phyloP scores from a whole-genome alignment of 2,113 vertebrate species.

The Clinocottus analis region DNA sequence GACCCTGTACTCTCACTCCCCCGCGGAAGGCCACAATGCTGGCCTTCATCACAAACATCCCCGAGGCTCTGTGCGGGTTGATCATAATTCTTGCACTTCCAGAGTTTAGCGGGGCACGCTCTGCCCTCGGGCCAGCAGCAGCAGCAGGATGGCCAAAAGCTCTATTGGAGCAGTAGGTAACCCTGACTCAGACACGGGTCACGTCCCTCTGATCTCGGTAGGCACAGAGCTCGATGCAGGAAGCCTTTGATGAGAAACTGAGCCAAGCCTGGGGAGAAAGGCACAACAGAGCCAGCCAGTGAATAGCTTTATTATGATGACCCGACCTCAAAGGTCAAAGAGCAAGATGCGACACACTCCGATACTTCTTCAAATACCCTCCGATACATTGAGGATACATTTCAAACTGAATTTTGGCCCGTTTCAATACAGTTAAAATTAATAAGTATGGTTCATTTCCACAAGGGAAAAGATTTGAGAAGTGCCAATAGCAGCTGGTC shows the following conservation, averaged over 20 bases:
- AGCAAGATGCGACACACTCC: constrained; percentile 63
- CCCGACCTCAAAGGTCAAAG: constrained; percentile 72
- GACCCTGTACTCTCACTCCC: constrained; percentile 55
- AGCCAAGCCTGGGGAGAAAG: constrained; percentile 48
- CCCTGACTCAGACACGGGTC: constrained; percentile 67
- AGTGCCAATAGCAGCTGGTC: not conserved
- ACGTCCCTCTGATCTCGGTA: constrained; percentile 63
- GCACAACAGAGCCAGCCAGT: constrained; percentile 30
- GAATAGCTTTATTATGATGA: constrained; percentile 78
- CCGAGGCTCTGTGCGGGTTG: constrained; percentile 38
- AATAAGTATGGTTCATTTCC: not conserved
- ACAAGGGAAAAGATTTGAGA: not conserved
- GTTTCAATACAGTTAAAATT: not conserved
- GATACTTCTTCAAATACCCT: constrained; percentile 19
- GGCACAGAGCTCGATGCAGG: constrained; percentile 46
- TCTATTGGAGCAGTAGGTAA: constrained; percentile 46
- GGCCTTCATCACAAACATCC: constrained; percentile 67
- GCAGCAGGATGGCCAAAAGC: constrained; percentile 36
- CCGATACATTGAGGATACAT: not conserved
- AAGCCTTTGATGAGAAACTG: constrained; percentile 76
- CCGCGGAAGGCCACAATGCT: constrained; percentile 68
- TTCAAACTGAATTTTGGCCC: not conserved
- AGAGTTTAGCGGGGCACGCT: constrained; percentile 38
- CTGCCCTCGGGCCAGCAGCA: constrained; percentile 42
- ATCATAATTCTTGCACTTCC: constrained; percentile 61